These are phyloP conservation scores for Petrocephalus zakoni DNA, from an alignment of 2,113 vertebrate species.

Conservation along the genomic window DNA sequence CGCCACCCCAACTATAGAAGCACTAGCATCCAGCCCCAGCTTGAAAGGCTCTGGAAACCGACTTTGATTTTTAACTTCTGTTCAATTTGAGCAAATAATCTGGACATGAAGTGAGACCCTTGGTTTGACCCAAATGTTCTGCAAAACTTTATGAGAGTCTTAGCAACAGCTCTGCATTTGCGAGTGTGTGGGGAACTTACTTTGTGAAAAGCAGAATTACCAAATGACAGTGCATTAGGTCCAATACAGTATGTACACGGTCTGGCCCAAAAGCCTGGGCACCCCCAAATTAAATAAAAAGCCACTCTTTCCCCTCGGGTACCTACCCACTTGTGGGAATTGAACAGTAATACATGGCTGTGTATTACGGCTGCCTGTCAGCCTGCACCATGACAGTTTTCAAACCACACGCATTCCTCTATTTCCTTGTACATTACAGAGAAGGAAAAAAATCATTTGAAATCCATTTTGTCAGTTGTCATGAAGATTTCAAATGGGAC, in stretches of 20 bases:
- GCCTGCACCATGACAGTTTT: background rate
- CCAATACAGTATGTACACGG: background rate
- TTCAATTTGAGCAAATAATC: background rate
- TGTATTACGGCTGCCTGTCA: background rate
- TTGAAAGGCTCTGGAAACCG: background rate
- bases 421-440: background rate
- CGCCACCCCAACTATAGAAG: background rate
- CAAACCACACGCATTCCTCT: background rate
- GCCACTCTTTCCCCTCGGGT: background rate
- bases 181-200: background rate
- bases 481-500: background rate
- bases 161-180: background rate
- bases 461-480: background rate
- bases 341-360: background rate
- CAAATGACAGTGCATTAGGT: background rate
- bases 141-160: background rate
- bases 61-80: background rate
- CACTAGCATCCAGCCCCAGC: background rate
- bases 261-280: background rate
- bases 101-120: background rate
- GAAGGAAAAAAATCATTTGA: background rate
- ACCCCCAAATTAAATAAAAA: background rate
- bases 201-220: background rate
- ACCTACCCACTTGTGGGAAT: background rate
- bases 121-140: background rate